A percentile compares a stretch with the other conserved stretches of the same genome.
Conservation (phyloP, 1,140 invertebrate genomes). For the Frieseomelitta varia region DNA sequence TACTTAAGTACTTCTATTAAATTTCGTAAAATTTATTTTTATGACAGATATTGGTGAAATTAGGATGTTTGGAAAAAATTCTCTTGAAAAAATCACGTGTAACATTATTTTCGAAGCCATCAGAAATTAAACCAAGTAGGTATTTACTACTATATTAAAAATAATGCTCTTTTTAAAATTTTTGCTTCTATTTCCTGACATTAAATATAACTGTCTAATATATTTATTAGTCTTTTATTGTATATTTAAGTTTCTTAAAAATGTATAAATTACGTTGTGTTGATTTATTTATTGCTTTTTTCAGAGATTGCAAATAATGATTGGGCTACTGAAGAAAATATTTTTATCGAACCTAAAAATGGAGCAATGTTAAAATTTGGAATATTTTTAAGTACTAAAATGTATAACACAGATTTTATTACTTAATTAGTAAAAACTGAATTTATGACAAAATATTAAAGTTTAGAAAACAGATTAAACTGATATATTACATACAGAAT, state of each 20-base stretch:
- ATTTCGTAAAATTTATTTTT: slow-evolving; percentile 46
- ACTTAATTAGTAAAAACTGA: slow-evolving; percentile 46
- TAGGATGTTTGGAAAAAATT: slow-evolving; percentile 76
- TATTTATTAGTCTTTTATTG: background rate
- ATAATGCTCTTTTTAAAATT: background rate
- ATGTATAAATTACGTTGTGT: background rate
- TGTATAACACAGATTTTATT: slow-evolving; percentile 83
- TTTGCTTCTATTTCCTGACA: background rate
- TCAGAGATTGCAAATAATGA: slow-evolving; percentile 70
- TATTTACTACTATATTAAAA: slow-evolving; percentile 4
- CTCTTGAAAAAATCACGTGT: slow-evolving; percentile 69
- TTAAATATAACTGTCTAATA: slow-evolving; percentile 11
- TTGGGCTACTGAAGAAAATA: slow-evolving; percentile 78
- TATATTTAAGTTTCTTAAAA: background rate
- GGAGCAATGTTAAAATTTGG: slow-evolving; percentile 83
- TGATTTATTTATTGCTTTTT: slow-evolving; percentile 56
- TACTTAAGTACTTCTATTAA: background rate
- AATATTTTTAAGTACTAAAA: slow-evolving; percentile 84
- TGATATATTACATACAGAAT: background rate
- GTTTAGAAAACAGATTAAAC: background rate
- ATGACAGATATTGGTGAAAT: slow-evolving; percentile 77
- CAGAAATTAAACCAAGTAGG: slow-evolving; percentile 71
- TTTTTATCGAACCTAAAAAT: slow-evolving; percentile 79
- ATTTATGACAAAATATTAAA: background rate
- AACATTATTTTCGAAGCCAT: slow-evolving; percentile 77